Evolutionary conservation across 2,888 invertebrate genomes (phyloP), one percentile per base, ranked within the genome.

Genomic region (Willowsia nigromaculata): DNA sequence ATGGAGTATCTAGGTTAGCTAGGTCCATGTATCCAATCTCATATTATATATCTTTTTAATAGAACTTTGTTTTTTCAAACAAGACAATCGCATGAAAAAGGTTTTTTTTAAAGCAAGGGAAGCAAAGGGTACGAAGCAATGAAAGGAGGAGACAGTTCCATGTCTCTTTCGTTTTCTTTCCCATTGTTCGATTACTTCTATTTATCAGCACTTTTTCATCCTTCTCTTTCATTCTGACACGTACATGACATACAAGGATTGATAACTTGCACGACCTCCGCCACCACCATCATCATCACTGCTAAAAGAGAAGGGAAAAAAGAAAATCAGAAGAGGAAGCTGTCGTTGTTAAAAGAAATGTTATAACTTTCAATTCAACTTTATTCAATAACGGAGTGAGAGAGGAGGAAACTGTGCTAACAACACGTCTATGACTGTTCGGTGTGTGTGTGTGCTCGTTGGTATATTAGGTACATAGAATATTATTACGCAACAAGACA

Each of bases 161-260:
- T 65, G 65, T 68, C 83, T 65, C 65, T 0, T 7, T 22, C 37
- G 27, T 65, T 65, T 33, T 62, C 43, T 3, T 25, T 76, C 33
- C 76, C 18, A 47, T 56, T 80, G 59, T 80, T 80, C 80, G 80
- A 80, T 80, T 80, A 59, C 80, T 80, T 80, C 80, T 59, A 59
- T 80, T 80, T 59, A 80, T 80, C 80, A 80, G 80, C 80, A 80
- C 30, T 80, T 83, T 68, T 81, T 33, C 62, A 15, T 33, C 65
- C 30, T 53, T 68, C 50, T 13, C 59, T 82, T 62, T 18, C 62
- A 62, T 82, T 68, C 68, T 68, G 83, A 33, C 83, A 83, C 83
- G 68, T 83, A 83, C 65, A 83, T 83, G 83, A 83, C 68, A 68
- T 22, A 80, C 33, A 50, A 65, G 83, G 83, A 83, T 83, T 83